A percentile compares a stretch with the other conserved stretches of the same genome.
phyloP scores from a whole-genome alignment of 2,113 vertebrate species.

The Mustela nigripes region DNA sequence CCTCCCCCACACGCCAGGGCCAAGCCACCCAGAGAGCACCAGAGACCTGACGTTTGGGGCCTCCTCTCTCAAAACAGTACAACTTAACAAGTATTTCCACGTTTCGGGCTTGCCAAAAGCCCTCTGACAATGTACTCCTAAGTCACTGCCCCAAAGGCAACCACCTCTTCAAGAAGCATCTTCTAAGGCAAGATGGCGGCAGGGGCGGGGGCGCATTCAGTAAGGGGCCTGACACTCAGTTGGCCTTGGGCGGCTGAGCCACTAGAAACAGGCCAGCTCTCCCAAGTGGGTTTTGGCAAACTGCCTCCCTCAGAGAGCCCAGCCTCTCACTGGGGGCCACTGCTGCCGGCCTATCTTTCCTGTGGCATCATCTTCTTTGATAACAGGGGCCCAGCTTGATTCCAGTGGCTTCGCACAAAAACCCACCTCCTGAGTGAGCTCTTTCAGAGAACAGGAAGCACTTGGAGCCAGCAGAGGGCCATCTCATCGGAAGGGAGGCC shows the following conservation, averaged over 20 bases:
- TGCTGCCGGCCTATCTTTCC: slow-evolving; percentile 83
- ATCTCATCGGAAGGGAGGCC: slow-evolving; percentile 86
- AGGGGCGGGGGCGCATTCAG: not conserved
- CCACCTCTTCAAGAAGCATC: not conserved
- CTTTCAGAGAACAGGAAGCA: slow-evolving; percentile 92
- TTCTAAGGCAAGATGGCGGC: slow-evolving; percentile 13
- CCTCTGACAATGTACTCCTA: slow-evolving; percentile 8
- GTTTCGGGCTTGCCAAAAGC: not conserved
- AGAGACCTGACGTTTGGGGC: slow-evolving; percentile 13
- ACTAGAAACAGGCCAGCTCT: not conserved
- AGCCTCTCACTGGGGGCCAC: slow-evolving; percentile 72
- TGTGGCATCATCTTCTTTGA: slow-evolving; percentile 90
- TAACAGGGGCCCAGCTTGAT: slow-evolving; percentile 89
- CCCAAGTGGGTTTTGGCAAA: slow-evolving; percentile 65
- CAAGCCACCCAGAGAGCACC: slow-evolving; percentile 5
- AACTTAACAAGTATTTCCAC: not conserved
- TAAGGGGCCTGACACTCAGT: slow-evolving; percentile 33
- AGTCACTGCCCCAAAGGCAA: not conserved
- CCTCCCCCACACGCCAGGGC: slow-evolving; percentile 34
- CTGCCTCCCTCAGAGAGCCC: slow-evolving; percentile 57
- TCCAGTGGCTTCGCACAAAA: slow-evolving; percentile 89
- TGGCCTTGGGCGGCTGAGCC: not conserved
- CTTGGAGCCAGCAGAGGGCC: slow-evolving; percentile 88
- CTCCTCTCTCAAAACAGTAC: not conserved
- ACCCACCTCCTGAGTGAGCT: slow-evolving; percentile 85